These are phyloP conservation scores for Eidolon helvum DNA, from an alignment of 2,113 vertebrate genomes.

Conservation along the genomic window DNA sequence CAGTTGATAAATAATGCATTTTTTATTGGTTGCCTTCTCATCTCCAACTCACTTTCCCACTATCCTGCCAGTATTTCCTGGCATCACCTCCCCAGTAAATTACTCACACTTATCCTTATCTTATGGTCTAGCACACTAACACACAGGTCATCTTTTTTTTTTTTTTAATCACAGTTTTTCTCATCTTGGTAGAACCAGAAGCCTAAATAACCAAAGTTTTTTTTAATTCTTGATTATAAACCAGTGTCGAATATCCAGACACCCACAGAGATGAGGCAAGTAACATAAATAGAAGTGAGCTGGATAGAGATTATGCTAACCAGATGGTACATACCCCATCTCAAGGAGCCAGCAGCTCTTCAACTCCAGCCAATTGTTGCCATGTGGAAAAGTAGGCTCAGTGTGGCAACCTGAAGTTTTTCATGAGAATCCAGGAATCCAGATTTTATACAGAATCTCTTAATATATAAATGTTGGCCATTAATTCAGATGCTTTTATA, in stretches of 20 bases:
- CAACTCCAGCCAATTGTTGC: constrained; percentile 35
- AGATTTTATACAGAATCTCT: constrained; percentile 45
- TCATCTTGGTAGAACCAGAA: constrained; percentile 38
- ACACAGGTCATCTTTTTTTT: background rate
- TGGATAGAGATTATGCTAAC: constrained; percentile 33
- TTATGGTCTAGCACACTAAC: background rate
- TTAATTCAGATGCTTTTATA: constrained; percentile 62
- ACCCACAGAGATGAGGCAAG: constrained; percentile 47
- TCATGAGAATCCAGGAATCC: constrained; percentile 46
- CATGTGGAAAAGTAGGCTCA: constrained; percentile 35
- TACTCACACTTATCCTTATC: background rate
- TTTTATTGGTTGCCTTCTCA: background rate
- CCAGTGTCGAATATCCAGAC: constrained; percentile 45
- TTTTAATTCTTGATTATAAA: constrained; percentile 12
- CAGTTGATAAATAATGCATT: background rate
- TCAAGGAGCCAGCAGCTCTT: constrained; percentile 57
- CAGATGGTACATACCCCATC: constrained; percentile 58
- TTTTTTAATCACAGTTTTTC: constrained; percentile 26
- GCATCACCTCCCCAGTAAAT: background rate
- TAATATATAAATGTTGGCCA: constrained; percentile 66
- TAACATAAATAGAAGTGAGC: constrained; percentile 56
- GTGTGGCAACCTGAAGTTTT: constrained; percentile 19
- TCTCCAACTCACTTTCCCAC: background rate
- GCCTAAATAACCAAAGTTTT: constrained; percentile 35
- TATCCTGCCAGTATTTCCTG: background rate